Percentiles rank a stretch among this genome's conserved stretches.
Evolutionary conservation across 1,140 invertebrate species (phyloP).

Genomic region (Mactra quadrangularis): DNA sequence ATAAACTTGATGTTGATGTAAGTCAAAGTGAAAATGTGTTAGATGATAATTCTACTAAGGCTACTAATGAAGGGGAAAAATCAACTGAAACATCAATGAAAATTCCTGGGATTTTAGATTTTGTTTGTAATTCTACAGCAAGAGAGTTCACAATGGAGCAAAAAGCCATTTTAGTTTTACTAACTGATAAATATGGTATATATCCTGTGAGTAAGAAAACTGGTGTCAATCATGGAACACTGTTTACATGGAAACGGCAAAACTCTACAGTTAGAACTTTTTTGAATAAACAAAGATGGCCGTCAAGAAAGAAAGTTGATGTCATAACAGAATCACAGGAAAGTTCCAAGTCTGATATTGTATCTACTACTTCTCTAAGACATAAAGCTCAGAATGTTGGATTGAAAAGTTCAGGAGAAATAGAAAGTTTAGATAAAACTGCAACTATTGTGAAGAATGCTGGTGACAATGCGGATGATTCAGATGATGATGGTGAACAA

Average conservation of each 20-base stretch:
- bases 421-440: too few relatives aligned
- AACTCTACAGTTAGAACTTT: slow-evolving; percentile 20
- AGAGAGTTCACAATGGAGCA: slow-evolving; percentile 53
- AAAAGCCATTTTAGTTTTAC: slow-evolving; percentile 47
- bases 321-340: too few relatives aligned
- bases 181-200: slow-evolving; percentile 35
- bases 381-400: too few relatives aligned
- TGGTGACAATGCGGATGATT: too few relatives aligned
- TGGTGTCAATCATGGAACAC: slow-evolving; percentile 49
- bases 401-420: too few relatives aligned
- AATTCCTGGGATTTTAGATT: slow-evolving; percentile 31
- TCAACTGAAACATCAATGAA: background rate
- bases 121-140: slow-evolving; percentile 25
- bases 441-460: too few relatives aligned
- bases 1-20: background rate
- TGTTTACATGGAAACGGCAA: slow-evolving; percentile 31
- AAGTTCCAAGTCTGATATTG: too few relatives aligned
- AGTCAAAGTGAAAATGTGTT: background rate
- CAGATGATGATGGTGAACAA: background rate
- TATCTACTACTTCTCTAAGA: too few relatives aligned
- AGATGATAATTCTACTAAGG: too few relatives aligned
- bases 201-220: slow-evolving; percentile 12
- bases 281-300: slow-evolving; percentile 35
- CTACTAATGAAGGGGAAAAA: background rate
- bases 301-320: background rate